A percentile compares a stretch with the other conserved stretches of the same genome.
Conservation (phyloP, 2,113 vertebrate genomes). For the Salminus brasiliensis region DNA sequence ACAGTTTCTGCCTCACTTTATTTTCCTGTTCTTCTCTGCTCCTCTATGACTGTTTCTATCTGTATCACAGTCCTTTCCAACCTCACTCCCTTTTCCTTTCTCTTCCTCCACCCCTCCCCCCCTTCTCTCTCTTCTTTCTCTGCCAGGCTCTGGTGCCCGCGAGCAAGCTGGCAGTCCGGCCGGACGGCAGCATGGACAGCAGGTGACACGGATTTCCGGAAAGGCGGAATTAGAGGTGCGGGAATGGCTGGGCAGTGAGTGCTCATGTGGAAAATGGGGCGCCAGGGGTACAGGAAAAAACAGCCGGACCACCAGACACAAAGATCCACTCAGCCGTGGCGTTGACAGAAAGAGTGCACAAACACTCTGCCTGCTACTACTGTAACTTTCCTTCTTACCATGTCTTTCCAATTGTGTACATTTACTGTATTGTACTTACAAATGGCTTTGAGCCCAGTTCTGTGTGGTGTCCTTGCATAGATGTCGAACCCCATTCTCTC, state of each 20-base stretch:
- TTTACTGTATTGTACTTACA: too few relatives aligned
- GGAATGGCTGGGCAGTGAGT: conserved; percentile 40
- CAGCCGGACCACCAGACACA: conserved; percentile 25
- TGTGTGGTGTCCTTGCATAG: too few relatives aligned
- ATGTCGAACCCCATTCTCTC: too few relatives aligned
- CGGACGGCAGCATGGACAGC: conserved; percentile 53
- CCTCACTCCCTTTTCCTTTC: neutral
- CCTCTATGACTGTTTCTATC: conserved; percentile 37
- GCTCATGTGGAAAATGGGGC: conserved; percentile 53
- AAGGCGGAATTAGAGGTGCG: conserved; percentile 55
- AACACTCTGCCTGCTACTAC: neutral
- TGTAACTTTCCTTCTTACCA: neutral
- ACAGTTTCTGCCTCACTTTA: conserved; percentile 17
- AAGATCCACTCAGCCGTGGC: neutral
- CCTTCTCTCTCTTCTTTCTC: conserved; percentile 32
- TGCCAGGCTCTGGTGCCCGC: conserved; percentile 53
- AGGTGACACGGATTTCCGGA: conserved; percentile 59
- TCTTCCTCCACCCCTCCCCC: neutral
- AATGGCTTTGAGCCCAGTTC: too few relatives aligned
- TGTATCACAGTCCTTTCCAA: conserved; percentile 30
- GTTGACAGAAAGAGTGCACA: conserved; percentile 8
- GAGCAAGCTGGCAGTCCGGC: conserved; percentile 41
- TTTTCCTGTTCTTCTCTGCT: neutral
- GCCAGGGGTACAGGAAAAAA: conserved; percentile 18
- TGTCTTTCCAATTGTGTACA: too few relatives aligned